Percentiles rank a stretch among this genome's conserved stretches.
Conservation (phyloP, 2,113 vertebrate genomes). For the Dendropsophus ebraccatus region DNA sequence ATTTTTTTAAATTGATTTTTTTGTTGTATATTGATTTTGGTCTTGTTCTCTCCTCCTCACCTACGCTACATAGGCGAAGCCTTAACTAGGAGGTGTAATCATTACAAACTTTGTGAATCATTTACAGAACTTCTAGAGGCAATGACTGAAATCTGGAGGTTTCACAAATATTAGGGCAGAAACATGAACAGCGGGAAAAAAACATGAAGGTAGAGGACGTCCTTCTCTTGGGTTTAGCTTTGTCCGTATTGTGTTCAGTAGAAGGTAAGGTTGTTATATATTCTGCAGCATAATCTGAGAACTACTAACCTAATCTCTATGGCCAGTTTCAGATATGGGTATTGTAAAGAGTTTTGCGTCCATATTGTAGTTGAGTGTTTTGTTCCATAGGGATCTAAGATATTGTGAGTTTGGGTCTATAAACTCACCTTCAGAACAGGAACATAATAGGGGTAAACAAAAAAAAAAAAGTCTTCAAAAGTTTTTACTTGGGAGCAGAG, state of each 20-base stretch:
- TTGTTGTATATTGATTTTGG: slow-evolving; percentile 6
- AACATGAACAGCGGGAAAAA: not conserved
- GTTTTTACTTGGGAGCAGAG: too few species aligned
- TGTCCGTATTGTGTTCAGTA: not conserved
- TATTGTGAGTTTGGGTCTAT: too few species aligned
- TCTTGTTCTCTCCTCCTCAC: not conserved
- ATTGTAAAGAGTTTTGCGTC: too few species aligned
- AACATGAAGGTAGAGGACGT: not conserved
- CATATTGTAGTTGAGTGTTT: too few species aligned
- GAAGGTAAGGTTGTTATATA: slow-evolving; percentile 43
- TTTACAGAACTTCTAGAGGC: slow-evolving; percentile 24
- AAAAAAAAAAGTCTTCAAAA: too few species aligned
- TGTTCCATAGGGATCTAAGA: too few species aligned
- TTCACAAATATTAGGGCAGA: slow-evolving; percentile 16
- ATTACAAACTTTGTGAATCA: slow-evolving; percentile 16
- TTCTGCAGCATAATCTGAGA: too few species aligned
- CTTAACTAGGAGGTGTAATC: not conserved
- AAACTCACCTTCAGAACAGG: too few species aligned
- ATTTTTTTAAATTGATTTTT: not conserved
- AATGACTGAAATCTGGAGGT: not conserved
- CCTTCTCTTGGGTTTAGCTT: not conserved
- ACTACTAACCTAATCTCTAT: too few species aligned
- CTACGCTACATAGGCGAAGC: not conserved
- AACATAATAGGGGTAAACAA: too few species aligned
- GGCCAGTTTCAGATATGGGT: too few species aligned